A percentile compares a stretch with the other conserved stretches of the same genome.
These are phyloP conservation scores for Sebastes diploproa DNA, from an alignment of 2,797 vertebrate genomes.

Conservation along the genomic window DNA sequence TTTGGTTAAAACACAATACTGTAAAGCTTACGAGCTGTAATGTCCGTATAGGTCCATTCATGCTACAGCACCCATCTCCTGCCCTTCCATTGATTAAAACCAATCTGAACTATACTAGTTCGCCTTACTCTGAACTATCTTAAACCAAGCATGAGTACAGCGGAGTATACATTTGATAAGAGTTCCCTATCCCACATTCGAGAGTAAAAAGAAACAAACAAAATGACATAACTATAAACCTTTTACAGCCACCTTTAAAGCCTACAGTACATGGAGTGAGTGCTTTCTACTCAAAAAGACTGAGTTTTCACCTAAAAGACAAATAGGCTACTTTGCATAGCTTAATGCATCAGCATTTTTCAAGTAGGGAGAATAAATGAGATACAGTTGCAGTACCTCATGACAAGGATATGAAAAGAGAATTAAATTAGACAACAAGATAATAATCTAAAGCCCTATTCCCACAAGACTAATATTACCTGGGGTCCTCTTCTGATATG, in stretches of 20 bases:
- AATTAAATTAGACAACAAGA: constrained; percentile 17
- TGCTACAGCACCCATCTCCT: neutral
- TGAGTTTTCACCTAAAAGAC: neutral
- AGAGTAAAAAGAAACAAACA: neutral
- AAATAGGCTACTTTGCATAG: neutral
- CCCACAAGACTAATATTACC: constrained; percentile 5
- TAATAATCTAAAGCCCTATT: constrained; percentile 19
- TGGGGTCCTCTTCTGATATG: neutral
- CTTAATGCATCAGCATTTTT: neutral
- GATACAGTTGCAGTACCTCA: neutral
- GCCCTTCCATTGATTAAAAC: neutral
- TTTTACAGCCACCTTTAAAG: neutral
- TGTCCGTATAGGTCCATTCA: too few relatives aligned
- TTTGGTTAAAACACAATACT: neutral
- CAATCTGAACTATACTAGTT: neutral
- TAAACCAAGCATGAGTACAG: neutral
- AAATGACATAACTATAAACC: neutral
- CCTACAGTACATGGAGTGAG: neutral
- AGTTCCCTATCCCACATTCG: neutral
- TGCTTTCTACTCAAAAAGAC: neutral
- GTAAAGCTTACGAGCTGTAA: neutral
- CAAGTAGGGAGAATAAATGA: neutral
- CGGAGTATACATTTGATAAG: neutral
- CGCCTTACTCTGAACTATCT: neutral
- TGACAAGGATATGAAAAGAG: neutral